phyloP scores from a whole-genome alignment of 2,113 vertebrate genomes.

The Noctilio leporinus region DNA sequence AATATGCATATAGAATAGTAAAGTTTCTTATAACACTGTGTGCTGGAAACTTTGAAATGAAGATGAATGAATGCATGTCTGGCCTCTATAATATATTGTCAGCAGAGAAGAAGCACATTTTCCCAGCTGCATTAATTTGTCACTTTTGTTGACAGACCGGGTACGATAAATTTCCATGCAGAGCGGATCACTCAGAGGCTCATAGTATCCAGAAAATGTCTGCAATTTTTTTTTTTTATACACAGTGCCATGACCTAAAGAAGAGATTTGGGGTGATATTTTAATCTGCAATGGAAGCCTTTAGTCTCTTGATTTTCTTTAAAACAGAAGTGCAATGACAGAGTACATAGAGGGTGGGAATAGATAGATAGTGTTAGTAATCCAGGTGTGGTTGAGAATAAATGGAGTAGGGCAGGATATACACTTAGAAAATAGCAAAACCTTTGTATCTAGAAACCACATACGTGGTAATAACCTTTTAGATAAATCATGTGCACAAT shows the following conservation, averaged over 20 bases:
- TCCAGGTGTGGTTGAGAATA: background rate
- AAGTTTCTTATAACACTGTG: constrained; percentile 70
- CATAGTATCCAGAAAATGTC: constrained; percentile 57
- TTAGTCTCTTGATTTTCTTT: constrained; percentile 23
- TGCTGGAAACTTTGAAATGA: constrained; percentile 63
- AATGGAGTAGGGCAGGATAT: background rate
- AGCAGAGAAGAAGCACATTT: constrained; percentile 54
- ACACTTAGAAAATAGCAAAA: background rate
- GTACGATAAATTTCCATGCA: constrained; percentile 72
- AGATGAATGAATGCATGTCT: constrained; percentile 56
- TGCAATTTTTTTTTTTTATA: constrained; percentile 21
- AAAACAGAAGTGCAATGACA: background rate
- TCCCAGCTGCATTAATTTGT: constrained; percentile 66
- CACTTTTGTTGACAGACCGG: constrained; percentile 63
- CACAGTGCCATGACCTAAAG: constrained; percentile 40
- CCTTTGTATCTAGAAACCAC: background rate
- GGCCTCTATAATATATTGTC: constrained; percentile 49
- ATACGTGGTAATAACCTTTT: background rate
- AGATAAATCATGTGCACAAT: background rate
- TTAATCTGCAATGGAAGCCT: constrained; percentile 3
- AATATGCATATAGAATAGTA: constrained; percentile 47
- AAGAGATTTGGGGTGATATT: constrained; percentile 38
- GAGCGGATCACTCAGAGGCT: constrained; percentile 40
- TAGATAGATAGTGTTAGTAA: background rate
- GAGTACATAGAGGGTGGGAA: background rate